A percentile compares a stretch with the other conserved stretches of the same genome.
Evolutionary conservation across 2,113 vertebrate genomes (phyloP).

Genomic region (Megaleporinus macrocephalus): DNA sequence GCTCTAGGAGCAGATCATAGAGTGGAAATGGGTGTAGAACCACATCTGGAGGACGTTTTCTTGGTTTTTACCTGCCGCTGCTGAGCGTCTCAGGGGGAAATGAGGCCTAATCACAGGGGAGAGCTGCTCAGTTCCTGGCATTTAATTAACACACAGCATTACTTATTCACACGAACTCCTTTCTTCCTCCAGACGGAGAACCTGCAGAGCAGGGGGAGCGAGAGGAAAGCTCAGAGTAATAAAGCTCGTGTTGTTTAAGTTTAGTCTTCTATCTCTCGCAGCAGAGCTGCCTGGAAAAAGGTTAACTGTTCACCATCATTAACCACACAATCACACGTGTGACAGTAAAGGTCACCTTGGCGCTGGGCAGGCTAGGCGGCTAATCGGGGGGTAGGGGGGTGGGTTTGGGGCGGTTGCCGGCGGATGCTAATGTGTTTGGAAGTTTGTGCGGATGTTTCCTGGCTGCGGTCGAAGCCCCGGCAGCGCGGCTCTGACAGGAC

Average conservation of each 20-base stretch:
- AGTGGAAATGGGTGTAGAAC: too few relatives aligned
- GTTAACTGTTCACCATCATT: conserved; percentile 9
- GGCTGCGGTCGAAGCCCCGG: not conserved
- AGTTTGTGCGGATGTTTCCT: not conserved
- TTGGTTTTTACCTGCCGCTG: not conserved
- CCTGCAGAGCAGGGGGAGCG: not conserved
- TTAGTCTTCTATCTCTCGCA: not conserved
- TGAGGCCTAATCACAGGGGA: conserved; percentile 15
- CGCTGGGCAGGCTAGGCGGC: not conserved
- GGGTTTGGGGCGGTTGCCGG: too few relatives aligned
- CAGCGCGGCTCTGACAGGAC: not conserved
- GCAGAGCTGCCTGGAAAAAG: not conserved
- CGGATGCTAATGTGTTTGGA: not conserved
- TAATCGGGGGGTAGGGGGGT: not conserved
- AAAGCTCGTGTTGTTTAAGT: not conserved
- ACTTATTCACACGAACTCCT: conserved; percentile 17
- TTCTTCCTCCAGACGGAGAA: not conserved
- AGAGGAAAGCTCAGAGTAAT: too few relatives aligned
- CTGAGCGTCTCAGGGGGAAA: not conserved
- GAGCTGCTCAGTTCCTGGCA: not conserved
- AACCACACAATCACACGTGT: not conserved
- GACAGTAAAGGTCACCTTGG: conserved; percentile 7
- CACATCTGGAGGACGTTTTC: not conserved
- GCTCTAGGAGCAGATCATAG: too few relatives aligned
- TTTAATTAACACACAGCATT: conserved; percentile 33